phyloP scores from a whole-genome alignment of 2,797 vertebrate species.

The Hoplostethus mediterraneus region DNA sequence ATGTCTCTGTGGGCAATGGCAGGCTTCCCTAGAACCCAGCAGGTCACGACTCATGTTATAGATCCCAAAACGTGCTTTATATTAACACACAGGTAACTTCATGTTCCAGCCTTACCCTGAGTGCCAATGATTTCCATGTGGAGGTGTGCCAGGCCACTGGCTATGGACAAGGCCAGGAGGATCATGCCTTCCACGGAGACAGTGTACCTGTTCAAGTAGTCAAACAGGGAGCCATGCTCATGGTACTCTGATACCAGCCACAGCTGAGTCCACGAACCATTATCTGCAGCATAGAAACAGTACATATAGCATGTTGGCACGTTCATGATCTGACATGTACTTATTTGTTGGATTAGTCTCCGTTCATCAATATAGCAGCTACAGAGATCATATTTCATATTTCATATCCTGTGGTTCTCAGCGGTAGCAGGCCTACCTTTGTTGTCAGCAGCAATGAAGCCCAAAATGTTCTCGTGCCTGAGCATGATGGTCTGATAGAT shows the following conservation, averaged over 20 bases:
- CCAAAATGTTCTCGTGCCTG: slow-evolving; percentile 96
- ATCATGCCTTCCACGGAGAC: slow-evolving; percentile 90
- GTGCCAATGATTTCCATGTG: slow-evolving; percentile 99
- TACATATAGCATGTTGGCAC: background rate
- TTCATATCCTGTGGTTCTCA: background rate
- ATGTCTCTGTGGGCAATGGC: slow-evolving; percentile 97
- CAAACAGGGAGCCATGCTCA: slow-evolving; percentile 94
- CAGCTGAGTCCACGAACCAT: slow-evolving; percentile 96
- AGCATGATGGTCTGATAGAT: slow-evolving; percentile 99
- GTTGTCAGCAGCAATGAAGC: slow-evolving; percentile 98
- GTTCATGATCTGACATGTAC: background rate
- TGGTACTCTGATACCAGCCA: slow-evolving; percentile 99
- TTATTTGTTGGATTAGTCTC: background rate
- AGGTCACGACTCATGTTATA: slow-evolving; percentile 16
- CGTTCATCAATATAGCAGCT: background rate
- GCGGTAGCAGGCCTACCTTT: slow-evolving; percentile 85
- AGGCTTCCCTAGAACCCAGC: slow-evolving; percentile 89
- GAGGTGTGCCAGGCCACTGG: slow-evolving; percentile 94
- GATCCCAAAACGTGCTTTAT: background rate
- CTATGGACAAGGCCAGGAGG: slow-evolving; percentile 88
- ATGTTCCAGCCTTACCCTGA: slow-evolving; percentile 84
- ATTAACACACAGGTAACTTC: too few relatives aligned
- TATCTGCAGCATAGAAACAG: slow-evolving; percentile 83
- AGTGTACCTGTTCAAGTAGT: slow-evolving; percentile 93
- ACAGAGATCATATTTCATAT: background rate